Conservation (phyloP, 35 echinoderm and acorn worm species). For the Apostichopus californicus region DNA sequence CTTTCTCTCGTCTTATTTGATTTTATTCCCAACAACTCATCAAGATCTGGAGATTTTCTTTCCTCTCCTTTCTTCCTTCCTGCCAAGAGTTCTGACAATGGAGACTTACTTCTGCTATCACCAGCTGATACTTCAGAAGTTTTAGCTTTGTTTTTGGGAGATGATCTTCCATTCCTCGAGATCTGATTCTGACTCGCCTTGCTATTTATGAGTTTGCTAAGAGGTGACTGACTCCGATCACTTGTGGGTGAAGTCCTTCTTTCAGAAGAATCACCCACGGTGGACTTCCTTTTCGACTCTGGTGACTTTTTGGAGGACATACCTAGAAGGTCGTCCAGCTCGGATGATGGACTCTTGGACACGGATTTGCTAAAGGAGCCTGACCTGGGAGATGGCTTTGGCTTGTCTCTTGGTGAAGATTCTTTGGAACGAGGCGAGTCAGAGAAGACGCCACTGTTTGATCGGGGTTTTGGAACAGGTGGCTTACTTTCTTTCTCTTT, state of each 20-base stretch:
- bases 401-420: constrained; percentile 24
- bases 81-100: constrained; percentile 13
- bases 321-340: background rate
- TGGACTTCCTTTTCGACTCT: constrained; percentile 2
- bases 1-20: background rate
- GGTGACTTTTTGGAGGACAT: constrained; percentile 17
- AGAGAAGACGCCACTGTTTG: background rate
- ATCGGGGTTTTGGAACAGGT: constrained; percentile 16
- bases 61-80: background rate
- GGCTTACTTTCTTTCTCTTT: background rate
- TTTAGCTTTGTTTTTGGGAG: constrained; percentile 27
- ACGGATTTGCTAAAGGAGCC: constrained; percentile 6
- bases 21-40: constrained; percentile 41
- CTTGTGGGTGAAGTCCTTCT: constrained; percentile 5
- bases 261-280: background rate
- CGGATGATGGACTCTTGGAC: constrained; percentile 18
- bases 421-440: constrained; percentile 23
- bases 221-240: background rate
- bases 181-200: background rate
- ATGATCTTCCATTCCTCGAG: background rate
- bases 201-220: constrained; percentile 15
- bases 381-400: constrained; percentile 16
- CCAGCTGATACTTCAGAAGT: background rate
- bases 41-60: constrained; percentile 53
- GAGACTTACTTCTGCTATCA: constrained; percentile 13